Evolutionary conservation across 2,888 invertebrate genomes (phyloP).

Genomic region (Mythimna loreyi): DNA sequence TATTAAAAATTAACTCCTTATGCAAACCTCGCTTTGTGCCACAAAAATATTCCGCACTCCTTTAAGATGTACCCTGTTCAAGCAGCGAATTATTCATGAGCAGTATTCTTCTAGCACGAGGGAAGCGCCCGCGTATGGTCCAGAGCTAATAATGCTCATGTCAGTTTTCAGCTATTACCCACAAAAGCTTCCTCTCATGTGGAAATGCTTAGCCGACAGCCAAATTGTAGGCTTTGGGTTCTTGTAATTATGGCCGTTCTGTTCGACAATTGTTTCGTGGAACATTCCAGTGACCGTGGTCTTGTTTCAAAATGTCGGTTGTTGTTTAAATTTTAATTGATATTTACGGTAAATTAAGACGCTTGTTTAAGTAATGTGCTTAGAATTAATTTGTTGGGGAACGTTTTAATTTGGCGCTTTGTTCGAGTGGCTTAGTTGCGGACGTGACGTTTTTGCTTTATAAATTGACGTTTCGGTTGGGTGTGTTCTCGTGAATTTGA

Average conservation of each 20-base stretch:
- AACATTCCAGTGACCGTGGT: slow-evolving; percentile 47
- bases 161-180: slow-evolving; percentile 47
- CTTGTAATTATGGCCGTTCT: slow-evolving; percentile 49
- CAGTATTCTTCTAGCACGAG: slow-evolving; percentile 41
- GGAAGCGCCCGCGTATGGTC: slow-evolving; percentile 44
- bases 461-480: slow-evolving; percentile 27
- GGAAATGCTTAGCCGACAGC: slow-evolving; percentile 36
- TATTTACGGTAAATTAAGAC: slow-evolving; percentile 60
- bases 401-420: slow-evolving; percentile 51
- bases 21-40: slow-evolving; percentile 2
- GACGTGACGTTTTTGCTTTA: slow-evolving; percentile 40
- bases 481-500: slow-evolving; percentile 22
- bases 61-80: slow-evolving; percentile 30
- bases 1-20: slow-evolving; percentile 35
- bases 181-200: slow-evolving; percentile 48
- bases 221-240: slow-evolving; percentile 38
- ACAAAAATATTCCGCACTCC: slow-evolving; percentile 32
- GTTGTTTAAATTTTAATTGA: slow-evolving; percentile 58
- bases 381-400: slow-evolving; percentile 58
- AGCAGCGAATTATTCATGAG: slow-evolving; percentile 52
- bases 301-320: slow-evolving; percentile 46
- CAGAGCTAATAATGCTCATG: slow-evolving; percentile 48
- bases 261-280: slow-evolving; percentile 47
- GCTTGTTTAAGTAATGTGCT: slow-evolving; percentile 61
- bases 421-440: slow-evolving; percentile 34